These are phyloP conservation scores for Dicroscelio sp. DNA, from an alignment of 2,888 invertebrate genomes.

Conservation along the genomic window DNA sequence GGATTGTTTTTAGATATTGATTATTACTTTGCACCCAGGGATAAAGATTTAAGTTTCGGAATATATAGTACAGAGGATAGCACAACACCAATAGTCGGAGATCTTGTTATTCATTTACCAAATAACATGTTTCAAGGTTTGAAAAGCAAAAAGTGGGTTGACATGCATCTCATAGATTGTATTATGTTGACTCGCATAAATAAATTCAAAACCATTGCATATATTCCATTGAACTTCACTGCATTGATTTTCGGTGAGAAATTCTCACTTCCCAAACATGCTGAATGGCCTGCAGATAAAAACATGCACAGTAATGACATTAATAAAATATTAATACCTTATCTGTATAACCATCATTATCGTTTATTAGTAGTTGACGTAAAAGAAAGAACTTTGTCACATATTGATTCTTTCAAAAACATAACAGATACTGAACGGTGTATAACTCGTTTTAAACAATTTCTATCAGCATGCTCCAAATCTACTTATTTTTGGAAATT, in stretches of 20 bases:
- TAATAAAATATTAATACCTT: constrained; percentile 5
- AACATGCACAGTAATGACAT: not conserved
- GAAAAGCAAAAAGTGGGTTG: not conserved
- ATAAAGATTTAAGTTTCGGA: not conserved
- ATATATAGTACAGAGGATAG: not conserved
- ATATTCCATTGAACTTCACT: not conserved
- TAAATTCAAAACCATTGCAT: not conserved
- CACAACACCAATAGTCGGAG: not conserved
- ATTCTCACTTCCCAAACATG: no score
- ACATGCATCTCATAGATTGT: not conserved
- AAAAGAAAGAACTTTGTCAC: not conserved
- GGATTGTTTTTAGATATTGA: constrained; percentile 35
- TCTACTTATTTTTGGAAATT: not conserved
- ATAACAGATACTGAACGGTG: not conserved
- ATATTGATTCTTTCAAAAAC: no score
- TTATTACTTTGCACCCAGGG: constrained; percentile 2
- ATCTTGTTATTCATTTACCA: not conserved
- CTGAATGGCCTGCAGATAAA: not conserved
- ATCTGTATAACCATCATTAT: not conserved
- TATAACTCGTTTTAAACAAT: no score
- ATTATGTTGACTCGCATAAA: not conserved
- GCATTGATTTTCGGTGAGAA: not conserved
- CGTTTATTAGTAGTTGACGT: not conserved
- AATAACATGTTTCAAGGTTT: not conserved
- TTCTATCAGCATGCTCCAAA: no score